Percentiles rank a stretch among this genome's conserved stretches.
phyloP scores from a whole-genome alignment of 2,113 vertebrate genomes.

The Equus quagga region DNA sequence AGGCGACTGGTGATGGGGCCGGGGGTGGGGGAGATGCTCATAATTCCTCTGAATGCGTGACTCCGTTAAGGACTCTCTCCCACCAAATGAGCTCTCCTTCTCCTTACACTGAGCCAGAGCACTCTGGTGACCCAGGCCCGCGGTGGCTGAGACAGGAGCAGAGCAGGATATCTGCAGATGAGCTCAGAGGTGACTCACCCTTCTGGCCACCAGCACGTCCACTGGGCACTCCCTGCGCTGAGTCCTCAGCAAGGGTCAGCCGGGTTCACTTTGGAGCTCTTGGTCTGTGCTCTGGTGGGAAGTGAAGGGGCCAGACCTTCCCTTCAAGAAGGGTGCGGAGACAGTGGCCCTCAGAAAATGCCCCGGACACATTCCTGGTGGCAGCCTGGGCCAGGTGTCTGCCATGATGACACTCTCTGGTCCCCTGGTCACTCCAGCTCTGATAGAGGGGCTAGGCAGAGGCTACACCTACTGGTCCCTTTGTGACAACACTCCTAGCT shows the following conservation, averaged over 20 bases:
- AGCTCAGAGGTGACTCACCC: slow-evolving; percentile 35
- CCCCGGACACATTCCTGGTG: background rate
- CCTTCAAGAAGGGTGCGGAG: background rate
- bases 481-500: background rate
- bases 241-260: background rate
- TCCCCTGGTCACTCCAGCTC: background rate
- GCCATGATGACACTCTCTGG: background rate
- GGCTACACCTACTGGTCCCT: background rate
- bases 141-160: background rate
- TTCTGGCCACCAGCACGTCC: background rate
- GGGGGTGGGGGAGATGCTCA: accelerated
- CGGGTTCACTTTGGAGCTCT: background rate
- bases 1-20: accelerated
- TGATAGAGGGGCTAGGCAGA: accelerated
- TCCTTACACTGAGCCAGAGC: background rate
- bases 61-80: background rate
- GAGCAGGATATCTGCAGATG: background rate
- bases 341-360: background rate
- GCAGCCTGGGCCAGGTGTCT: background rate
- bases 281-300: no score
- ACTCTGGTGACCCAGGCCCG: background rate
- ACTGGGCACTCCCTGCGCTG: background rate
- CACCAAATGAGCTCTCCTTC: background rate
- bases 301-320: background rate
- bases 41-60: accelerated